phyloP scores from a whole-genome alignment of 1,140 invertebrate species.

The Drosophila murphyi region DNA sequence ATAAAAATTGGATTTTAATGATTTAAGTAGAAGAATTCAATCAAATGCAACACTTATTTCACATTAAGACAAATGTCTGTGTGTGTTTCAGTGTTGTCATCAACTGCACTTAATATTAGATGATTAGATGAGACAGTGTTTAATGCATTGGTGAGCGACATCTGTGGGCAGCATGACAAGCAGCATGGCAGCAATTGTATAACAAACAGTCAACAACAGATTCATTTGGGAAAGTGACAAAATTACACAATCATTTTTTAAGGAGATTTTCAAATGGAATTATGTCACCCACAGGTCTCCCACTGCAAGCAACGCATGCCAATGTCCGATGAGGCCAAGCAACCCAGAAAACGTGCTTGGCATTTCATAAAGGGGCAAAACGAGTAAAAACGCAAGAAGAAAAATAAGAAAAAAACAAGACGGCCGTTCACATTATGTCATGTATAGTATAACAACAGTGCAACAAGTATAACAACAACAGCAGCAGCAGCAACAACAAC shows the following conservation, averaged over 20 bases:
- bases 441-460: conserved; percentile 44
- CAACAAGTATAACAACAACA: conserved; percentile 37
- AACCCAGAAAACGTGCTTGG: conserved; percentile 69
- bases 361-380: conserved; percentile 40
- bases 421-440: conserved; percentile 67
- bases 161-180: background rate
- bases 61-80: too few species aligned
- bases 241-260: conserved; percentile 2
- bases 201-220: conserved; percentile 16
- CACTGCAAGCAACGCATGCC: conserved; percentile 48
- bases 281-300: conserved; percentile 54
- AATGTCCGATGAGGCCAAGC: conserved; percentile 48
- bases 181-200: conserved; percentile 14
- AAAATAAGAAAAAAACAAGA: conserved; percentile 12
- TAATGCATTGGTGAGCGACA: background rate
- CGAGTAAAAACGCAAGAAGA: background rate
- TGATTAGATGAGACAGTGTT: too few species aligned
- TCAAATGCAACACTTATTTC: too few species aligned
- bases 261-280: conserved; percentile 43
- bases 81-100: too few species aligned
- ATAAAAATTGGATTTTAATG: too few species aligned
- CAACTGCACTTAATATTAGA: too few species aligned
- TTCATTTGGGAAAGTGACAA: conserved; percentile 14
- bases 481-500: conserved; percentile 6
- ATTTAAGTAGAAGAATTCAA: too few species aligned